These are phyloP conservation scores for Hypercompe scribonia DNA, from an alignment of 2,888 invertebrate genomes.

Conservation along the genomic window DNA sequence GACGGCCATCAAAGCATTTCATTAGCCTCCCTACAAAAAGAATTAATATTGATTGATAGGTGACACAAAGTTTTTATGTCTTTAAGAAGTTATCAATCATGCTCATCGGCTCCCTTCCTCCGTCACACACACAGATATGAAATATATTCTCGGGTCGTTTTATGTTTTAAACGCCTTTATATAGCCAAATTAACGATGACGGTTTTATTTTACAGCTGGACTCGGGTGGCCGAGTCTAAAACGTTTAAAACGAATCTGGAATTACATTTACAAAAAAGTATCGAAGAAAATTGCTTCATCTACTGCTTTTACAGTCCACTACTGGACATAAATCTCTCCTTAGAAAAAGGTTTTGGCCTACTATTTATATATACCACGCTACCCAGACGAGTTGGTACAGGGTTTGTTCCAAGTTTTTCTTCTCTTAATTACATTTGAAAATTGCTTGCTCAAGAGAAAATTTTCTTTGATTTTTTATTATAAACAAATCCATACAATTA, in stretches of 20 bases:
- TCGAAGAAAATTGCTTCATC: too few relatives aligned
- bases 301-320: too few relatives aligned
- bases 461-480: not conserved
- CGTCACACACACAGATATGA: slow-evolving; percentile 61
- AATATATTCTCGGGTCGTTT: slow-evolving; percentile 65
- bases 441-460: not conserved
- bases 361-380: too few relatives aligned
- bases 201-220: slow-evolving; percentile 53
- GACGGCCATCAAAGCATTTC: slow-evolving; percentile 34
- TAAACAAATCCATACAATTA: not conserved
- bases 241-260: not conserved
- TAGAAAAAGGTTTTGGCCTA: too few relatives aligned
- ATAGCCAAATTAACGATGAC: slow-evolving; percentile 55
- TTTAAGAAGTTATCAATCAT: slow-evolving; percentile 75
- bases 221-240: slow-evolving; percentile 37
- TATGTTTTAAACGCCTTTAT: slow-evolving; percentile 61
- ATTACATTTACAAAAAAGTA: not conserved
- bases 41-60: slow-evolving; percentile 83
- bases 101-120: slow-evolving; percentile 45
- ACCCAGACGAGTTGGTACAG: too few relatives aligned
- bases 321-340: too few relatives aligned
- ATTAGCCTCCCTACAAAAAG: slow-evolving; percentile 56
- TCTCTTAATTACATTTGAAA: too few relatives aligned
- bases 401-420: too few relatives aligned
- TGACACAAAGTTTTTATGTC: slow-evolving; percentile 81